Evolutionary conservation across 2,888 invertebrate species (phyloP).

Genomic region (Aspidiotus destructor): DNA sequence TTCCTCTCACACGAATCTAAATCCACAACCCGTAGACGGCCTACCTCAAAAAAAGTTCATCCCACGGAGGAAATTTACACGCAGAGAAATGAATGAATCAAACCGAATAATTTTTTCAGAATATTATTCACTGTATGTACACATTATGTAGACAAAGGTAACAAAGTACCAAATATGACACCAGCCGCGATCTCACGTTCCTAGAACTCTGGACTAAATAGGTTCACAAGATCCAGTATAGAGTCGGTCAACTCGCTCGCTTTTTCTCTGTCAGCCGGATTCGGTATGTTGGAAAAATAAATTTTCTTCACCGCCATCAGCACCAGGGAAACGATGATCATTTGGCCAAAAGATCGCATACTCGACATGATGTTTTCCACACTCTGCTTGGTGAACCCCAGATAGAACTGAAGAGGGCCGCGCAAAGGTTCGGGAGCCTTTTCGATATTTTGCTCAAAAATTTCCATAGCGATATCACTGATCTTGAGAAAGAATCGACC

Average conservation of each 20-base stretch:
- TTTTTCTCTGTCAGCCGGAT: slow-evolving; percentile 10
- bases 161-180: too few relatives aligned
- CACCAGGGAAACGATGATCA: slow-evolving; percentile 21
- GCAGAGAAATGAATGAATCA: too few relatives aligned
- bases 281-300: slow-evolving; percentile 13
- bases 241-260: slow-evolving; percentile 17
- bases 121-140: too few relatives aligned
- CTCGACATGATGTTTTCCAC: slow-evolving; percentile 23
- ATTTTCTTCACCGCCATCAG: slow-evolving; percentile 25
- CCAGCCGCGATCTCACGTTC: too few relatives aligned
- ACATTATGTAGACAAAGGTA: too few relatives aligned
- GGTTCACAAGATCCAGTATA: slow-evolving; percentile 2
- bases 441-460: slow-evolving; percentile 11
- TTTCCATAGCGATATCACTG: slow-evolving; percentile 12
- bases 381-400: slow-evolving; percentile 27
- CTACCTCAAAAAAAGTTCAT: too few relatives aligned
- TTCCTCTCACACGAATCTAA: too few relatives aligned
- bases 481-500: slow-evolving; percentile 9
- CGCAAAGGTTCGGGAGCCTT: slow-evolving; percentile 6
- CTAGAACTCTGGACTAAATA: not conserved
- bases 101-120: too few relatives aligned
- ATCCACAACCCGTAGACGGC: too few relatives aligned
- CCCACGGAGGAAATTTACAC: too few relatives aligned
- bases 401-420: slow-evolving; percentile 21
- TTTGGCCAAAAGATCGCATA: slow-evolving; percentile 20